Evolutionary conservation across 2,888 invertebrate genomes (phyloP), one percentile per base, ranked within the genome.

Genomic region (Chouioia cunea): DNA sequence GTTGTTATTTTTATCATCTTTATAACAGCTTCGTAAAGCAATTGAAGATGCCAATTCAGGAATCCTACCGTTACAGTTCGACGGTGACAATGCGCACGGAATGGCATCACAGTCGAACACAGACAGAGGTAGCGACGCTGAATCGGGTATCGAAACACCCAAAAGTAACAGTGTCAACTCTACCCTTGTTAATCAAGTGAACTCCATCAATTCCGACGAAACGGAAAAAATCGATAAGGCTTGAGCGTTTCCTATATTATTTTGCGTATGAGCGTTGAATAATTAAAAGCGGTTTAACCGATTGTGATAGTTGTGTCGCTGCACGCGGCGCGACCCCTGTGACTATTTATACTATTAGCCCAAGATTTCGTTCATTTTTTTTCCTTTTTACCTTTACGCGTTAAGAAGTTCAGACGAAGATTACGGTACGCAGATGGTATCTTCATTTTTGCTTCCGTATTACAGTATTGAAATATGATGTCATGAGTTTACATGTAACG

Each of bases 11-110:
- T 0, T 12, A 46, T 46, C 18, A n/a, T n/a, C n/a, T 36, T 36
- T 36, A 4, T 36, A 10, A 10, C 85, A 93, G 93, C 88, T 96
- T 48, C 90, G 96, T 71, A 93, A 93, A 86, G 95, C 95, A 10
- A 96, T 96, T 70, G 96, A 96, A 82, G 94, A 96, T 81, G 94
- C 95, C 20, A 96, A 96, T 86, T 91, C 94, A 14, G 95, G 95
- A 23, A 89, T 88, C 74, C 85, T 91, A 58, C 89, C 89, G 57
- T 53, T 62, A 2, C 72, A 70, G 12, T 65, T 65, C n/a, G 82
- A 83, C 43, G 86, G 85, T 63, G 70, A 76, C 2, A 80, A 82
- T 14, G 71, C 77, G 0, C 78, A 81, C 23, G 75, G 78, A n/a
- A 73, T 78, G 4, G 75, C 75, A 0, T 83, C 84, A 36, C 80